Conservation (phyloP, 2,888 invertebrate species). For the Eumacrocentrus americanus region DNA sequence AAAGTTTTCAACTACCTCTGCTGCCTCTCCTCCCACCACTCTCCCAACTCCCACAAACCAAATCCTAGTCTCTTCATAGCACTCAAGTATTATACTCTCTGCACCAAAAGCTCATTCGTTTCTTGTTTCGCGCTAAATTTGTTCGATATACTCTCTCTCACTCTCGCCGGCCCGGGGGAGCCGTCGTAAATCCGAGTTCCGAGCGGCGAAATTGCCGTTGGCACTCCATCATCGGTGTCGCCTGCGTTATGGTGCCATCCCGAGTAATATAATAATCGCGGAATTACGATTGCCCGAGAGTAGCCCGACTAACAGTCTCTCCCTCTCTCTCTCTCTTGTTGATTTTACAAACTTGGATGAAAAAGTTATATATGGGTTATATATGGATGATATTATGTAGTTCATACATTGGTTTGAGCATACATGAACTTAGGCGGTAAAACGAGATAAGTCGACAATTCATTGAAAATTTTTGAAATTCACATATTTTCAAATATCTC, state of each 20-base stretch:
- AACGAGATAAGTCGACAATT: too few species aligned
- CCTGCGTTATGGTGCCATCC: slow-evolving; percentile 31
- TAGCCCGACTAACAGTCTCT: too few species aligned
- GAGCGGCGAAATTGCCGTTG: slow-evolving; percentile 37
- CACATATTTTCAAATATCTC: too few species aligned
- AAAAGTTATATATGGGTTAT: too few species aligned
- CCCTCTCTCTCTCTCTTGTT: too few species aligned
- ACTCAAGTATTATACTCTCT: slow-evolving; percentile 8
- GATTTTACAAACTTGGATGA: too few species aligned
- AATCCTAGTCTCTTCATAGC: not conserved
- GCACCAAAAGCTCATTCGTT: slow-evolving; percentile 43
- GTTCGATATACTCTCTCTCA: slow-evolving; percentile 23
- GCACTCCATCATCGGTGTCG: slow-evolving; percentile 37
- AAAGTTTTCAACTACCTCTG: slow-evolving; percentile 52
- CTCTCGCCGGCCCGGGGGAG: slow-evolving; percentile 22
- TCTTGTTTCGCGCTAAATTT: slow-evolving; percentile 55
- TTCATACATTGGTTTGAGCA: too few species aligned
- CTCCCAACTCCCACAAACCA: not conserved
- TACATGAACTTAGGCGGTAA: too few species aligned
- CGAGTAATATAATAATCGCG: slow-evolving; percentile 39
- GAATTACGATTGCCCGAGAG: slow-evolving; percentile 35
- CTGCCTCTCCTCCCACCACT: too few species aligned
- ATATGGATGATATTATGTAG: too few species aligned
- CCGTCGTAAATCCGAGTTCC: slow-evolving; percentile 35
- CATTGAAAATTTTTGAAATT: too few species aligned